These are phyloP conservation scores for Hippoglossus stenolepis DNA, from an alignment of 2,113 vertebrate species.

Conservation along the genomic window DNA sequence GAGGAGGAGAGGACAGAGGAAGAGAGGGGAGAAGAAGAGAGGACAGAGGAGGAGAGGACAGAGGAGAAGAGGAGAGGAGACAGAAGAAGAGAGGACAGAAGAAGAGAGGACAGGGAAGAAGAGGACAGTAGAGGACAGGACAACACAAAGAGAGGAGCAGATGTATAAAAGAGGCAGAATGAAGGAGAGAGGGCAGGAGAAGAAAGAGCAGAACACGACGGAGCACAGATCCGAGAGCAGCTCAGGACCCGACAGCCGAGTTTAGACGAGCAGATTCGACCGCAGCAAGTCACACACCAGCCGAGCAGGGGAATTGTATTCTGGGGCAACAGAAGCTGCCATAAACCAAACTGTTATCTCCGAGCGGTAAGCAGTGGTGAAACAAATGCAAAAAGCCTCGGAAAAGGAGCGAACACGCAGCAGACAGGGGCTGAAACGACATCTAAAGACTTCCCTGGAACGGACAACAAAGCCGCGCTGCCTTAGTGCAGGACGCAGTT, in stretches of 20 bases:
- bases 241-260: not conserved
- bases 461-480: conserved; percentile 45
- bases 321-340: conserved; percentile 39
- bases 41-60: too few relatives aligned
- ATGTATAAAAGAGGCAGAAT: conserved; percentile 7
- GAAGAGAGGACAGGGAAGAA: too few relatives aligned
- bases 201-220: conserved; percentile 20
- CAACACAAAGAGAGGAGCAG: not conserved
- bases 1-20: not conserved
- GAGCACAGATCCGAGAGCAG: conserved; percentile 23
- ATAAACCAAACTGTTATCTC: conserved; percentile 41
- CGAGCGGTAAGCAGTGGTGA: conserved; percentile 37
- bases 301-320: conserved; percentile 33
- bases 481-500: conserved; percentile 42
- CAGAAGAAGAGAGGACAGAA: too few relatives aligned
- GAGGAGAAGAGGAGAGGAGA: too few relatives aligned
- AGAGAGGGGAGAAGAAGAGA: not conserved
- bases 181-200: conserved; percentile 42
- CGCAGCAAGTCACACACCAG: not conserved
- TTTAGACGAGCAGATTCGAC: conserved; percentile 15
- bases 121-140: too few relatives aligned
- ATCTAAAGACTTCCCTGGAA: conserved; percentile 49
- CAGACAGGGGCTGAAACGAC: conserved; percentile 48
- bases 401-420: conserved; percentile 19
- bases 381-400: conserved; percentile 56